Percentiles rank a stretch among this genome's conserved stretches.
Conservation (phyloP, 2,797 vertebrate species). For the Morelia viridis region DNA sequence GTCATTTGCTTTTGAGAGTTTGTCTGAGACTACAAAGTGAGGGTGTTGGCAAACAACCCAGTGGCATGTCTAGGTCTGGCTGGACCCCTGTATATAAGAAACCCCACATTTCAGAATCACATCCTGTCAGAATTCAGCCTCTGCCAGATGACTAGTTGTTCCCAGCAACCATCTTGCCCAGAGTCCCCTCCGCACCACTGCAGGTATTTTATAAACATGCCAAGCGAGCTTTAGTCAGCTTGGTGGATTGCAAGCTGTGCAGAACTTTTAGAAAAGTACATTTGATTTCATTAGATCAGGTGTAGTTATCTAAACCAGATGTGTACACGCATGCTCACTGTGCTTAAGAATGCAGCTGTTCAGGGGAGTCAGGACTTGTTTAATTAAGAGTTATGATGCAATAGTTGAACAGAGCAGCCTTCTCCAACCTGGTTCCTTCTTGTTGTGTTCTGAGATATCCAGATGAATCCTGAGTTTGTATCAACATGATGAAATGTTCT, state of each 20-base stretch:
- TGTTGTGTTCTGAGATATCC: neutral
- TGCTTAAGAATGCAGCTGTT: neutral
- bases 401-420: neutral
- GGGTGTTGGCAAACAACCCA: neutral
- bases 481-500: neutral
- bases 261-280: neutral
- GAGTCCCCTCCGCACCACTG: neutral
- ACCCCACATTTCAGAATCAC: neutral
- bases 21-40: neutral
- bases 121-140: neutral
- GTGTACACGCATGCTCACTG: too few species aligned
- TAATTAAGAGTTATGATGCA: slow-evolving; percentile 1
- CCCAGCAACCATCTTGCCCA: neutral
- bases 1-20: neutral
- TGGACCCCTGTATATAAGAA: neutral
- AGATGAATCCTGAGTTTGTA: neutral
- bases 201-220: neutral
- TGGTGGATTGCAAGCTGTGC: neutral
- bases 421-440: neutral
- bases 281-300: neutral
- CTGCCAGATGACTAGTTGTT: neutral
- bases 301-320: neutral
- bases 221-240: neutral
- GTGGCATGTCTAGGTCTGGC: neutral
- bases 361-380: neutral